phyloP scores from a whole-genome alignment of 2,797 vertebrate genomes.

The Siniperca obscura region DNA sequence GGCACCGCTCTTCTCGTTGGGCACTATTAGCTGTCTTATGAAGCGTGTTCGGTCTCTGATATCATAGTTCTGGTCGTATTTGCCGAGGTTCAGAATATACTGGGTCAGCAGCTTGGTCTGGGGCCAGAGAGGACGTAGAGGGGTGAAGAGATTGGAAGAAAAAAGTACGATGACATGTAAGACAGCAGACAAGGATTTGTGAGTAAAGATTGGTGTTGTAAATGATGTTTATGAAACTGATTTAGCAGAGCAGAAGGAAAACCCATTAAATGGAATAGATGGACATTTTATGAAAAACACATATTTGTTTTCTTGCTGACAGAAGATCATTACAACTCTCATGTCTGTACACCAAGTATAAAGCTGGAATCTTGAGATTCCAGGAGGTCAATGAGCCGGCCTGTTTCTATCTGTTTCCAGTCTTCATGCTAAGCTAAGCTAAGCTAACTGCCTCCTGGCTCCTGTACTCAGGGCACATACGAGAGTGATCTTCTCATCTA shows the following conservation, averaged over 20 bases:
- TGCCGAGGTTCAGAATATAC: slow-evolving; percentile 98
- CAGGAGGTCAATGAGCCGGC: too few relatives aligned
- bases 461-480: neutral
- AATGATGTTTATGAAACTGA: neutral
- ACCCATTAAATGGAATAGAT: neutral
- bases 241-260: neutral
- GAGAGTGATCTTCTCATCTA: neutral
- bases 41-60: slow-evolving; percentile 98
- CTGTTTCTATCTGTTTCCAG: neutral
- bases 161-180: neutral
- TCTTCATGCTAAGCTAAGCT: neutral
- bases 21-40: slow-evolving; percentile 98
- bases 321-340: neutral
- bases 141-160: neutral
- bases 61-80: slow-evolving; percentile 99
- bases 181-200: neutral
- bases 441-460: neutral
- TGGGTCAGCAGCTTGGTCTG: slow-evolving; percentile 99
- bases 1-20: slow-evolving; percentile 94
- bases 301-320: neutral
- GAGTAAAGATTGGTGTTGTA: neutral
- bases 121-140: too few relatives aligned
- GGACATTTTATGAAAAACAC: neutral
- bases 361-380: too few relatives aligned
- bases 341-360: too few relatives aligned